Evolutionary conservation across 2,113 vertebrate genomes (phyloP).

Genomic region (Oenanthe melanoleuca): DNA sequence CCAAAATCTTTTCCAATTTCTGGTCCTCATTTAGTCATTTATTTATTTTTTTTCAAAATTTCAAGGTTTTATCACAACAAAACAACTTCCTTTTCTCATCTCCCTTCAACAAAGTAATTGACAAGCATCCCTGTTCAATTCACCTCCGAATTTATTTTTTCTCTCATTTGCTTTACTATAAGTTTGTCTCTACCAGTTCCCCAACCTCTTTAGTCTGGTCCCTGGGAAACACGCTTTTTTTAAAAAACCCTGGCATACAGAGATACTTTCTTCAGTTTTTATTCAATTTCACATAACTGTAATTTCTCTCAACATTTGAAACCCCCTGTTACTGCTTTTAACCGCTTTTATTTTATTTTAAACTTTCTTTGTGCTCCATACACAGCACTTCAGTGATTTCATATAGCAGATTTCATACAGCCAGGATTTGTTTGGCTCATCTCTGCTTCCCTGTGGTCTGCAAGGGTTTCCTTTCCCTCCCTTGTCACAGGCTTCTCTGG

Average conservation of each 20-base stretch:
- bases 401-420: neutral
- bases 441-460: neutral
- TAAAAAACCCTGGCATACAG: fast-evolving
- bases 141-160: neutral
- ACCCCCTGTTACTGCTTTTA: neutral
- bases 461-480: neutral
- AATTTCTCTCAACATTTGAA: neutral
- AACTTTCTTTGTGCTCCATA: neutral
- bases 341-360: neutral
- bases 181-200: neutral
- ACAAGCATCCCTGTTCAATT: neutral
- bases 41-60: neutral
- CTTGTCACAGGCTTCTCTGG: neutral
- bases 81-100: neutral
- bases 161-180: neutral
- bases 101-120: neutral
- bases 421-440: neutral
- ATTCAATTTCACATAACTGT: neutral
- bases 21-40: neutral
- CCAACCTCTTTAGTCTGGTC: fast-evolving
- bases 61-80: neutral
- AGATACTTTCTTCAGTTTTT: neutral
- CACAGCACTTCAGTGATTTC: neutral
- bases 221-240: neutral
- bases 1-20: neutral